phyloP scores from a whole-genome alignment of 2,888 invertebrate species.

The Saturnia japonica region DNA sequence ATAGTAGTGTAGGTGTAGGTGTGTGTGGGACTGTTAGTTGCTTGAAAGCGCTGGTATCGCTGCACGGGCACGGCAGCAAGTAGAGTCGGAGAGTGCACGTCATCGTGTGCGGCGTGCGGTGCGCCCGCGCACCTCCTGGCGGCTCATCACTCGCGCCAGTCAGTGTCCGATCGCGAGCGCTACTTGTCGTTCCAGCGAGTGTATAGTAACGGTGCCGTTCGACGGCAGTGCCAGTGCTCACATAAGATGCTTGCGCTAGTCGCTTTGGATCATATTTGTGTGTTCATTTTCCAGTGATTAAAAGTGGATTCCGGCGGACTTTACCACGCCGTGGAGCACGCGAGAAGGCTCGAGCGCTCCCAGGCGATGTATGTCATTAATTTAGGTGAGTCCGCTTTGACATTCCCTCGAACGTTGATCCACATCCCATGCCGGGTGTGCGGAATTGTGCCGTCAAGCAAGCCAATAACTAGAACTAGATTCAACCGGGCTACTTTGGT shows the following conservation, averaged over 20 bases:
- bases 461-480: constrained; percentile 70
- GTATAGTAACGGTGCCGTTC: constrained; percentile 51
- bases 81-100: constrained; percentile 26
- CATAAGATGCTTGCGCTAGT: constrained; percentile 72
- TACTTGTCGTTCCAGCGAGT: constrained; percentile 53
- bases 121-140: constrained; percentile 34
- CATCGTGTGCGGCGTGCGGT: constrained; percentile 31
- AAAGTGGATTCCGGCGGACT: constrained; percentile 80
- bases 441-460: constrained; percentile 27
- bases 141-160: constrained; percentile 36
- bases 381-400: constrained; percentile 78
- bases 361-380: constrained; percentile 82
- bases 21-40: constrained; percentile 7
- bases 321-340: constrained; percentile 79
- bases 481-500: constrained; percentile 56
- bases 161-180: constrained; percentile 67
- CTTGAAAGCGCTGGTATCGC: constrained; percentile 30
- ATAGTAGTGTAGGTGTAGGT: not conserved
- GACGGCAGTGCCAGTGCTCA: constrained; percentile 59
- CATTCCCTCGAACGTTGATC: constrained; percentile 51
- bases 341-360: constrained; percentile 78
- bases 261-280: constrained; percentile 74
- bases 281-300: constrained; percentile 66
- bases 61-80: constrained; percentile 32
- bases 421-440: constrained; percentile 49